These are phyloP conservation scores for Acropternis orthonyx DNA, from an alignment of 2,797 vertebrate species.

Conservation along the genomic window DNA sequence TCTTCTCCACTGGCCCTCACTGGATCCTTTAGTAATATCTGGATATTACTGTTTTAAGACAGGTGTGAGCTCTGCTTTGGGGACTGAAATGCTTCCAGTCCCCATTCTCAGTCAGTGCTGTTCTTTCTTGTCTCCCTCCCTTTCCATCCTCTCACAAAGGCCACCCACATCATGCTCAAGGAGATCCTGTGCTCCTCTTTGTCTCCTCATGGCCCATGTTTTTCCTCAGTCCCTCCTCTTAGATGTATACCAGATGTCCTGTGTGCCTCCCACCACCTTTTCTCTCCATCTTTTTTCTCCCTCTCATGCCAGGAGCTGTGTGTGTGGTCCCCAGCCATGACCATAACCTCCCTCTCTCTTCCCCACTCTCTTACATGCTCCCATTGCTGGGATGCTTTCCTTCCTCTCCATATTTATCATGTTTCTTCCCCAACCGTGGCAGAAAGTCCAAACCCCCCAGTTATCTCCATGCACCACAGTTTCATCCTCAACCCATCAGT, in stretches of 20 bases:
- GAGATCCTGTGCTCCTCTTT: not conserved
- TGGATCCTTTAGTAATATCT: not conserved
- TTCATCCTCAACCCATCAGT: not conserved
- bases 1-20: not conserved
- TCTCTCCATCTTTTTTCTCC: not conserved
- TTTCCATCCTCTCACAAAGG: not conserved
- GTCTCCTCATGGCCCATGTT: not conserved
- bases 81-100: not conserved
- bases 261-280: not conserved
- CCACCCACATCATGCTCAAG: fast-evolving
- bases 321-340: not conserved
- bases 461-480: not conserved
- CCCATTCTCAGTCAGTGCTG: not conserved
- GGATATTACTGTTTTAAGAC: not conserved
- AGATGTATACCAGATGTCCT: not conserved
- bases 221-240: not conserved
- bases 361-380: not conserved
- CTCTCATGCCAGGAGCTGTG: not conserved
- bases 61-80: not conserved
- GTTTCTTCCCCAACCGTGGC: not conserved
- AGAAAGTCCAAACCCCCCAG: not conserved
- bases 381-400: not conserved
- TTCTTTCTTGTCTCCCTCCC: not conserved
- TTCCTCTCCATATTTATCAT: not conserved
- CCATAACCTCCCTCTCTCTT: not conserved